These are phyloP conservation scores for Ceratina japonica DNA, from an alignment of 1,140 invertebrate species.

Conservation along the genomic window DNA sequence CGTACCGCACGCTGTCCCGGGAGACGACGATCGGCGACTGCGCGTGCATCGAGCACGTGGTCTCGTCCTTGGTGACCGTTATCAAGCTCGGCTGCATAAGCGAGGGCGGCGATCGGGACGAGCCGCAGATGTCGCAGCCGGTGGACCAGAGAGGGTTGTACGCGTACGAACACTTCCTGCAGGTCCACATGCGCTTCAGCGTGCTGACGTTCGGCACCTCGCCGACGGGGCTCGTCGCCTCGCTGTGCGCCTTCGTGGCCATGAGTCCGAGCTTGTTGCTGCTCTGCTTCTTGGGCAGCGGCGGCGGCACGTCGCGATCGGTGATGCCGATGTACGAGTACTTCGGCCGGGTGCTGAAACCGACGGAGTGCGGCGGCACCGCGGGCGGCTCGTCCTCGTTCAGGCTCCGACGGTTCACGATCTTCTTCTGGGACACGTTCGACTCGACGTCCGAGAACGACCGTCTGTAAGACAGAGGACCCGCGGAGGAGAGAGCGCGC, in stretches of 20 bases:
- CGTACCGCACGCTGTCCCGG: conserved; percentile 78
- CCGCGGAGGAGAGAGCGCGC: conserved; percentile 77
- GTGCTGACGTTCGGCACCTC: conserved; percentile 68
- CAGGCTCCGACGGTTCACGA: conserved; percentile 80
- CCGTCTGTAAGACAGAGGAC: conserved; percentile 81
- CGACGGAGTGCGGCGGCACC: conserved; percentile 76
- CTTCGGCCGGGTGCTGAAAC: conserved; percentile 76
- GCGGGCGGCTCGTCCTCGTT: conserved; percentile 82
- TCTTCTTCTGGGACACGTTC: conserved; percentile 72
- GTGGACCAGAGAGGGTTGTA: conserved; percentile 90
- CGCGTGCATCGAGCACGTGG: conserved; percentile 65
- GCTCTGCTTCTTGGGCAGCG: conserved; percentile 76
- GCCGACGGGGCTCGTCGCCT: conserved; percentile 73
- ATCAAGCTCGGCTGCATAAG: conserved; percentile 85
- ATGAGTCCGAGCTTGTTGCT: conserved; percentile 69
- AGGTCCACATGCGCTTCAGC: conserved; percentile 90
- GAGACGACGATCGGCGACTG: conserved; percentile 75
- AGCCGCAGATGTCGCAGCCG: conserved; percentile 89
- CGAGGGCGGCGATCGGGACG: conserved; percentile 82
- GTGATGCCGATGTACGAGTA: conserved; percentile 83
- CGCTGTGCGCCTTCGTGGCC: conserved; percentile 74
- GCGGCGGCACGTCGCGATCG: conserved; percentile 78
- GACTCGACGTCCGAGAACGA: conserved; percentile 83
- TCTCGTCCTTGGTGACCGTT: conserved; percentile 83
- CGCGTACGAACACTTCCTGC: conserved; percentile 91